Base-by-base conservation (phyloP, 1,140 invertebrate species). In the Gerris buenoi region DNA sequence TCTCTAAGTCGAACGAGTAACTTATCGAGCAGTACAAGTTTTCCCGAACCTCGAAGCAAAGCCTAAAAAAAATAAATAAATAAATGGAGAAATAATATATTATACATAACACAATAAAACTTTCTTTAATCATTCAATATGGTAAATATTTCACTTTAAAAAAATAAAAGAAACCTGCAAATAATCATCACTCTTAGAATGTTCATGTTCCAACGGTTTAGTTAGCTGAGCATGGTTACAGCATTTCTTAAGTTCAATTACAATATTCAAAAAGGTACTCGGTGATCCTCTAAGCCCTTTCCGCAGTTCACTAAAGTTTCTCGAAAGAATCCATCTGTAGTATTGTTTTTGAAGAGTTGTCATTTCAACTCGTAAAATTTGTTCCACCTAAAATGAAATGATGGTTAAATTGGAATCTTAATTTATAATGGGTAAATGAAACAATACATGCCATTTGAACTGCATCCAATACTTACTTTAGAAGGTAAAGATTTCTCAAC, bases 231-330 rank as follows among this genome's bases (percentile, higher is more conserved):
- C 88, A 81, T 99, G 97, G 81, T 99, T 99, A 75, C 96, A 99
- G 76, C 97, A 99, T 76, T 99, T 99, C 77, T 99, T 99, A 70
- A 99, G 77, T 79, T 99, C 96, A 77, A 99, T 98, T 1, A 99
- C 91, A 72, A 99, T 96, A 79, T 99, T 99, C 5, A 98, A 83
- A 77, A 99, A 98, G 0, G 92, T 90, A 65, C 86, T 89, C 1
- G 92, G 88, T 2, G 90, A 96, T 1, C 95, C 95, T 75, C 94
- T 96, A 0, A 89, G 84, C 10, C 96, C 96, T 81, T 97, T 98
- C 26, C 91, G 83, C 62, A 99, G 79, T 0, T 94, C 95, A 75
- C 91, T 91, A 74, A 97, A 99, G 79, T 99, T 98, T 80, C 97
- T 98, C 59, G 96, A 98, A 18, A 99, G 81, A 74, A 99, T 98